Evolutionary conservation across 1,140 invertebrate species (phyloP), one percentile per base, ranked within the genome.

Genomic region (Zophobas atratus): DNA sequence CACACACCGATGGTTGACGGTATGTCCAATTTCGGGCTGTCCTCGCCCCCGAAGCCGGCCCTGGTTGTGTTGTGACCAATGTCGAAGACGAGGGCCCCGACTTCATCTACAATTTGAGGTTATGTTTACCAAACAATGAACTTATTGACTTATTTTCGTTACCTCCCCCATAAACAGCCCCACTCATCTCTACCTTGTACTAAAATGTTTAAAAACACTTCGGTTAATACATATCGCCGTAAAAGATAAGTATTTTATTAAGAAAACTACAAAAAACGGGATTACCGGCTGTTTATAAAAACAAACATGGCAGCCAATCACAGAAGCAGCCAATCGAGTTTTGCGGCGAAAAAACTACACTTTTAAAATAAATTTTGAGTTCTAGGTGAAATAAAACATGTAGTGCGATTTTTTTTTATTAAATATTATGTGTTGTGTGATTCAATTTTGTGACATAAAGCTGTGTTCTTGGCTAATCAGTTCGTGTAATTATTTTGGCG

Each of bases 11-110:
- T 90, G 49, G 92, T 90, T 34, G 93, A 91, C 3, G 95, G 94
- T 75, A 96, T 94, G 86, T 96, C 95, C 77, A 93, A 93, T 89
- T 93, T 94, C n/a, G 95, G 95, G 4, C 92, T 92, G 85, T 97
- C 95, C 88, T 97, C 95, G 75, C 96, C 95, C 32, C 95, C 95
- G 90, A 95, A 97, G 34, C 95, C 95, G 33, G 94, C 94, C 77
- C 95, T 77, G 6, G 84, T 81, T 77, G 84, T 87, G 86, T 92
- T 92, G 80, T 93, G 92, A 35, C 94, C 94, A 83, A 92, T 88
- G 86, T 95, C 94, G 87, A 95, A 92, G 57, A 95, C 94, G 51
- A 95, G 86, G 6, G 94, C 94, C 67, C 94, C 93, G 78, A 95
- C 93, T 86, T 95, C 94, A 89, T 95, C 94, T 88, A 81, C 38